These are phyloP conservation scores for Heteronetta atricapilla DNA, from an alignment of 2,113 vertebrate species.

Conservation along the genomic window DNA sequence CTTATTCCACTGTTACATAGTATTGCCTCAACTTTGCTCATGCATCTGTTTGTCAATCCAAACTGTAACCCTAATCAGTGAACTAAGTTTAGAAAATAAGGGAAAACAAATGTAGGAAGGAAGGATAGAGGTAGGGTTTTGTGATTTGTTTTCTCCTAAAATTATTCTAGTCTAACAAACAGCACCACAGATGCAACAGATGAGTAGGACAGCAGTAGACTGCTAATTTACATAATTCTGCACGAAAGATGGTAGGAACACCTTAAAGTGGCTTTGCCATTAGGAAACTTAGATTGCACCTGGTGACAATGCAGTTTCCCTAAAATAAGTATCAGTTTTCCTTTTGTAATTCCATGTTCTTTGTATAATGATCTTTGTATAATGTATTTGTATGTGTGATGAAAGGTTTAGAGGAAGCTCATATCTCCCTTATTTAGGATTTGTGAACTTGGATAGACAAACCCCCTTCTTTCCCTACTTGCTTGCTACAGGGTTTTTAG, in stretches of 20 bases:
- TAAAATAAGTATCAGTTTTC: neutral
- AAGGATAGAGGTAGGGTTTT: neutral
- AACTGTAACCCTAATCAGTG: neutral
- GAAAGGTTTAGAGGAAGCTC: neutral
- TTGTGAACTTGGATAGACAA: neutral
- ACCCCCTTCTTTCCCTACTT: accelerated
- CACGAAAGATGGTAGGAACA: neutral
- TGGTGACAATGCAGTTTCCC: neutral
- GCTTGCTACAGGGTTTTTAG: neutral
- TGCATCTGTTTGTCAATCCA: neutral
- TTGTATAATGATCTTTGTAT: neutral
- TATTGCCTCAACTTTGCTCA: neutral
- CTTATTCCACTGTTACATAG: neutral
- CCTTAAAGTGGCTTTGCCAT: neutral
- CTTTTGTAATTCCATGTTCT: neutral
- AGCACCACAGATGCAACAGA: neutral
- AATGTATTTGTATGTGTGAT: neutral
- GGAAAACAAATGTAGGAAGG: neutral
- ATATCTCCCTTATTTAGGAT: neutral
- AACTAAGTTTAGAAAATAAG: neutral
- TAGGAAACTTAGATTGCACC: neutral
- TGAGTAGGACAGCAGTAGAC: neutral
- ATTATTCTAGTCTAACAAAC: neutral
- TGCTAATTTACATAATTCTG: neutral
- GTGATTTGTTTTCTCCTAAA: neutral